These are phyloP conservation scores for Eupelmus urozonus DNA, from an alignment of 2,888 invertebrate species.

Conservation along the genomic window DNA sequence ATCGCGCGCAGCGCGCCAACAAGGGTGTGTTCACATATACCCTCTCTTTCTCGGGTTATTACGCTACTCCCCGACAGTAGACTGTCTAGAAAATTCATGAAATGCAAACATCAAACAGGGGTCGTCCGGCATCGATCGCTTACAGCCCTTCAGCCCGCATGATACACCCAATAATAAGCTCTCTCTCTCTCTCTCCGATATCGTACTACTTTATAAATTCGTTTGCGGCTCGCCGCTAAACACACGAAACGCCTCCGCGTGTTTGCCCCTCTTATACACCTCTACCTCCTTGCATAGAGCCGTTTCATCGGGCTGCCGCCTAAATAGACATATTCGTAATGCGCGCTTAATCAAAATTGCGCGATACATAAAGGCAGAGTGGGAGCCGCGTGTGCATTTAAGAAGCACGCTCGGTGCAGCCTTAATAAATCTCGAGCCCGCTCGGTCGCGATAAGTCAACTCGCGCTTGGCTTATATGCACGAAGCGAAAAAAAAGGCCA, in stretches of 20 bases:
- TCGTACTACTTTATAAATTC: not conserved
- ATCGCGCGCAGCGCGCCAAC: constrained; percentile 42
- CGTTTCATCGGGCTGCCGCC: not conserved
- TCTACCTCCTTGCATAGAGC: not conserved
- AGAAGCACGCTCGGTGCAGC: constrained; percentile 13
- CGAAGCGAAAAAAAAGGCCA: not conserved
- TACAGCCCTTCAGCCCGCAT: not conserved
- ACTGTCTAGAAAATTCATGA: constrained; percentile 56
- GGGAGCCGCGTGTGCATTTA: constrained; percentile 17
- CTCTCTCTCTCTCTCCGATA: not conserved
- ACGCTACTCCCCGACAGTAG: constrained; percentile 16
- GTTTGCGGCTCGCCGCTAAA: constrained; percentile 1
- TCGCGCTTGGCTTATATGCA: too few species aligned
- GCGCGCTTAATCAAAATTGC: constrained; percentile 35
- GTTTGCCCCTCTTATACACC: not conserved
- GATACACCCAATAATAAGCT: constrained; percentile 21
- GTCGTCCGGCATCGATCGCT: constrained; percentile 46
- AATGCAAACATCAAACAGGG: constrained; percentile 58
- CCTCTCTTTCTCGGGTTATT: too few species aligned
- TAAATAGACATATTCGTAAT: constrained; percentile 34
- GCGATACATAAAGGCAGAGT: not conserved
- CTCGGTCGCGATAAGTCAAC: constrained; percentile 39
- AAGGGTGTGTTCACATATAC: constrained; percentile 48
- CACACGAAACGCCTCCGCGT: not conserved
- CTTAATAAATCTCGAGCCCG: constrained; percentile 52